Evolutionary conservation across 2,888 invertebrate species (phyloP).

Genomic region (Hoplodrina blanda): DNA sequence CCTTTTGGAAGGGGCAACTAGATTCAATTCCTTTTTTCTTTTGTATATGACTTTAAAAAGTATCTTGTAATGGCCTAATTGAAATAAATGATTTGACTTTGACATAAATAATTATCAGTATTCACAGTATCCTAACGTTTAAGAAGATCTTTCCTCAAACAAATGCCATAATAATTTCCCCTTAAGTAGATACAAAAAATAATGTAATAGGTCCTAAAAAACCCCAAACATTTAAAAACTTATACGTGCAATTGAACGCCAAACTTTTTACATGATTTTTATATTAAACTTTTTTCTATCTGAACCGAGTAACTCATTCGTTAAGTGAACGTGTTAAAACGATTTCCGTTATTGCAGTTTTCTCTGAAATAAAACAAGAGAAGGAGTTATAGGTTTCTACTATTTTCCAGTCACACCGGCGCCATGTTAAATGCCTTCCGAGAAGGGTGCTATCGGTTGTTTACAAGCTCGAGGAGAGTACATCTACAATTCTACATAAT

Average conservation of each 20-base stretch:
- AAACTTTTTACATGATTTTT: conserved; percentile 39
- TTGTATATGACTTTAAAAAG: too few relatives aligned
- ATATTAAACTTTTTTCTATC: conserved; percentile 31
- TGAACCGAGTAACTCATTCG: background rate
- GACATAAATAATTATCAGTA: too few relatives aligned
- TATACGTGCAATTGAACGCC: background rate
- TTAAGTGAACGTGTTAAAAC: conserved; percentile 2
- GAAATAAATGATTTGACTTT: too few relatives aligned
- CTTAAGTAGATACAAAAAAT: too few relatives aligned
- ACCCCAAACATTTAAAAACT: conserved; percentile 18
- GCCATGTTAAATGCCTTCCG: conserved; percentile 3
- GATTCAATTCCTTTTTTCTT: too few relatives aligned
- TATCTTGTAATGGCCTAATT: too few relatives aligned
- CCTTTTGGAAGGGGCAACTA: too few relatives aligned
- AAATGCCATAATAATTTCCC: background rate
- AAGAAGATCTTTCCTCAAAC: background rate
- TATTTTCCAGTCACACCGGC: background rate
- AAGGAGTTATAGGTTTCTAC: background rate
- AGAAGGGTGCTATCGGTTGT: background rate
- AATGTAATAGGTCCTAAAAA: background rate
- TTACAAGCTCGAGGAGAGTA: background rate
- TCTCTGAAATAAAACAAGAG: background rate
- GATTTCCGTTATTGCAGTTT: background rate
- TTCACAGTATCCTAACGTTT: too few relatives aligned
- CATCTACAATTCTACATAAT: too few relatives aligned